Evolutionary conservation across 2,113 vertebrate species (phyloP), one percentile per base, ranked within the genome.

Genomic region (Piprites chloris): DNA sequence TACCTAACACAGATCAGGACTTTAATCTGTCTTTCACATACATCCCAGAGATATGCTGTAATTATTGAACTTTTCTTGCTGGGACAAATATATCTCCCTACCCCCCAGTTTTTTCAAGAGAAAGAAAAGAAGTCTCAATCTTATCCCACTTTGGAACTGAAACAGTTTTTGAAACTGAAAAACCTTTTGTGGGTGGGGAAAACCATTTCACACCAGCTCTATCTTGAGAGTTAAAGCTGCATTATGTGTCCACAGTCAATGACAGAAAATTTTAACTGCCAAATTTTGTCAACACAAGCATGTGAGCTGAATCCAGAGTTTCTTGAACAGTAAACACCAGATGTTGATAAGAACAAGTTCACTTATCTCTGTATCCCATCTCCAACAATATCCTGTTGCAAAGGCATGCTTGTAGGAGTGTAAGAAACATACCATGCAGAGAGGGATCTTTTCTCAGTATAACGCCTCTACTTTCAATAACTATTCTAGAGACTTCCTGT

Each of bases 81-180:
- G 20, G 11, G 15, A 33, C 35, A 93, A 85, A 80, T 66, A 58
- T 74, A 47, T 41, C 55, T 86, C 50, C 61, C 61, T 68, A 58
- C 4, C 3, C 14, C 9, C 5, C 10, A 62, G 1, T 7, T 28
- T 72, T 66, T n/a, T 49, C 74, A 56, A 39, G 9, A 53, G 44
- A 69, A 27, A 47, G 23, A 72, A 90, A 65, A 63, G 44, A 19
- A 50, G 23, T 59, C 32, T 91, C 85, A 61, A 79, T 56, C 53
- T 49, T 73, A 79, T 88, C 72, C 66, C 59, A 58, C 23, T 58
- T 85, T 33, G 42, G 72, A 85, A 85, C 63, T 11, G 46, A 50
- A 90, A 90, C 23, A 35, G 24, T 85, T 90, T 94, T 58, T 88
- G 75, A 97, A 97, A 94, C 71, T 71, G 88, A 92, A 92, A 95